Evolutionary conservation across 2,797 vertebrate genomes (phyloP), one percentile per base, ranked within the genome.

Genomic region (Melopsittacus undulatus): DNA sequence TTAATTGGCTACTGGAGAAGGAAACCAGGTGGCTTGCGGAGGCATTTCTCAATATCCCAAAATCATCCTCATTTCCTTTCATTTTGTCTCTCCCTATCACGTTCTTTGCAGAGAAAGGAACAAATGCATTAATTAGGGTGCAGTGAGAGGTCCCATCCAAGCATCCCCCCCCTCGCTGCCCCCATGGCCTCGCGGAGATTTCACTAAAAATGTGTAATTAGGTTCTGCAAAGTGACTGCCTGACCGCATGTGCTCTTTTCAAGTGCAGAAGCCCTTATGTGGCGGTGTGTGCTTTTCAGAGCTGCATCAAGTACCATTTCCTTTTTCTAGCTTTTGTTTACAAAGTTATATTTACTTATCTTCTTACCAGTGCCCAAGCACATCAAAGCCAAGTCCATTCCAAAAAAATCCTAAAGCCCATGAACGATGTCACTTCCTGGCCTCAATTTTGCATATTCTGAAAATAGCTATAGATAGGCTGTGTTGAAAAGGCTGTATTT

Each of bases 301-400:
- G 30, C 49, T n/a, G 19, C 61, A 69, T 64, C 14, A 8, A 84
- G 30, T 29, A 36, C 40, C 34, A 26, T 61, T 62, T 90, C 29
- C 40, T 82, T 86, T 95, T 51, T 82, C 90, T 73, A 72, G 45
- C 42, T 89, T 93, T 94, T 61, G 29, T 92, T 97, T 62, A 12
- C 57, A 19, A 83, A 72, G 8, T 74, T 91, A 2, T 30, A n/a
- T 95, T 92, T 68, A 83, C 40, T 72, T 78, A 52, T 68, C 17
- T 75, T 75, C 83, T 72, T 48, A 74, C 7, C 27, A 40, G 19
- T 46, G 45, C 56, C 24, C 2, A 0, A 64, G 30, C 45, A 59
- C 51, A 40, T 85, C 46, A 91, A 88, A 88, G 63, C 24, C 36
- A 63, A 56, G 21, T 69, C 36, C 10, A 29, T 85, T 83, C 77